These are phyloP conservation scores for Neelides sp. DNA, from an alignment of 1,140 invertebrate genomes.

Conservation along the genomic window DNA sequence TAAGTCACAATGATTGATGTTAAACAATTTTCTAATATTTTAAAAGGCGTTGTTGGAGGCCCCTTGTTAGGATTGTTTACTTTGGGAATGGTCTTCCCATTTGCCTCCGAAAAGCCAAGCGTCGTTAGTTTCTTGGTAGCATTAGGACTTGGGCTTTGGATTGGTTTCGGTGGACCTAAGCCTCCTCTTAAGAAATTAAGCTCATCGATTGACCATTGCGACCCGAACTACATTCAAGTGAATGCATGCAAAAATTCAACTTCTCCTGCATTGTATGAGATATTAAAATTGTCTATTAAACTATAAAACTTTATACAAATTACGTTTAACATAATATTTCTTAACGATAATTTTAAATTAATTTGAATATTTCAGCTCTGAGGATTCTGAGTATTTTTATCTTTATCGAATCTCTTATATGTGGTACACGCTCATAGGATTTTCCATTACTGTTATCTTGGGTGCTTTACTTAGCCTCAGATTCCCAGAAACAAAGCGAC, in stretches of 20 bases:
- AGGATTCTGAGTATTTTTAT: slow-evolving; percentile 46
- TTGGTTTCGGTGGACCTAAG: slow-evolving; percentile 69
- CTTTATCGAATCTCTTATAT: slow-evolving; percentile 72
- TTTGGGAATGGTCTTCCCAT: slow-evolving; percentile 56
- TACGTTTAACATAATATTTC: not conserved
- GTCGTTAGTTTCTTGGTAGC: slow-evolving; percentile 50
- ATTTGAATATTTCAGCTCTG: slow-evolving; percentile 31
- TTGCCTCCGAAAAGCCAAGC: slow-evolving; percentile 52
- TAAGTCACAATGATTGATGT: too few species aligned
- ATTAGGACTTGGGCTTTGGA: slow-evolving; percentile 61
- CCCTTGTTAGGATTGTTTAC: slow-evolving; percentile 66
- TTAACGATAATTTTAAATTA: not conserved
- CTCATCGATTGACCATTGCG: slow-evolving; percentile 1
- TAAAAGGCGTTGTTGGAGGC: slow-evolving; percentile 64
- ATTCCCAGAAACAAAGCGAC: slow-evolving; percentile 14
- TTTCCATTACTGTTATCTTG: slow-evolving; percentile 48
- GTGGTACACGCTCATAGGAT: slow-evolving; percentile 65
- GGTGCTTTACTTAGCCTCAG: slow-evolving; percentile 47
- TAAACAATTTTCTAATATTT: too few species aligned
- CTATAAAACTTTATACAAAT: not conserved
- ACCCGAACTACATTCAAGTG: slow-evolving; percentile 2
- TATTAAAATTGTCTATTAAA: not conserved
- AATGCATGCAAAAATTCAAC: slow-evolving; percentile 1
- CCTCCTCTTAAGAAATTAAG: too few species aligned
- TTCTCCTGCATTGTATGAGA: not conserved